Base-by-base conservation (phyloP, 2,113 vertebrate genomes). In the Atlantisia rogersi region DNA sequence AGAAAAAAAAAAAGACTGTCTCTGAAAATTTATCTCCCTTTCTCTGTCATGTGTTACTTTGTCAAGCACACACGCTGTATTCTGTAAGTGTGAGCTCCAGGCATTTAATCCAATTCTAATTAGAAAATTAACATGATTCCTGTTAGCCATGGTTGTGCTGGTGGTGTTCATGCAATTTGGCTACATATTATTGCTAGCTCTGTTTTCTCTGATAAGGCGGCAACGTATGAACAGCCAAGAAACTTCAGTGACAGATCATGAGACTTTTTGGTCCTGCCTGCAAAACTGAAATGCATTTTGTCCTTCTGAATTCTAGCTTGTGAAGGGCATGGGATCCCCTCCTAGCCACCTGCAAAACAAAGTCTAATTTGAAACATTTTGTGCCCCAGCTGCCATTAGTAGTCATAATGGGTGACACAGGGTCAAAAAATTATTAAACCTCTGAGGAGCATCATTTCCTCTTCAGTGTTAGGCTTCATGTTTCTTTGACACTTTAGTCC, bases 401-500 rank as follows among this genome's bases (percentile, higher is more conserved):
- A 97, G 94, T 95, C 86, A 79, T 95, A 92, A 95, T 68, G 90
- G 92, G 69, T 98, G 97, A 98, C 97, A 97, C 56, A 10, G 31
- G 97, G 97, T 98, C 97, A 98, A 83, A 96, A 92, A 97, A 97
- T 97, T 96, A 98, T 93, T 96, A 97, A 98, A 97, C 91, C 94
- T 98, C 97, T 83, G 85, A 97, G 96, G 81, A 96, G 84, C 87
- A 97, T 90, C 93, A 92, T 95, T 98, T 98, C 96, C 97, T 97
- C 95, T 93, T 96, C 96, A 92, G 85, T 32, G 82, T 89, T 96
- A 96, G 96, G 88, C 94, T 95, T 98, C 93, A 58, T 96, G 97
- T 98, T 95, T 96, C 94, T 93, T 97, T 97, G 97, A 97, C 97
- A 98, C 96, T 97, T 98, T 94, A 95, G 90, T 97, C 95, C 81